These are phyloP conservation scores for Dipodomys stephensi DNA, from an alignment of 2,113 vertebrate species.

Conservation along the genomic window DNA sequence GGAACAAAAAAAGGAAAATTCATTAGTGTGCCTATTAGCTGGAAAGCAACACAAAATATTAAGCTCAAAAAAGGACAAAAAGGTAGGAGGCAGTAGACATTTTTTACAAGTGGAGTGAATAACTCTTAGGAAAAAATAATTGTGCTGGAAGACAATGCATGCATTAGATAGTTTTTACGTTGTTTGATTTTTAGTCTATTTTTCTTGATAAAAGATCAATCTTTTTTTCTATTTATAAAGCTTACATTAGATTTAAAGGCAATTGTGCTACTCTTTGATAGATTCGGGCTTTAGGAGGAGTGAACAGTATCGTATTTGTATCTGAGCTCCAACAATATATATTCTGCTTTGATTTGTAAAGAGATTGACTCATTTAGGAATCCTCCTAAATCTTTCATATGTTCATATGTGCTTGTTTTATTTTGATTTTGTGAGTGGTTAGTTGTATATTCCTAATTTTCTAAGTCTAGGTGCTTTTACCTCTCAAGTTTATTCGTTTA, in stretches of 20 bases:
- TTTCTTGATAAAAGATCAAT: background rate
- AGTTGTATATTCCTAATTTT: background rate
- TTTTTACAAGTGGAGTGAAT: background rate
- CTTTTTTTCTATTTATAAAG: background rate
- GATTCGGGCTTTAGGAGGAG: too few species aligned
- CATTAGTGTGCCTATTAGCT: background rate
- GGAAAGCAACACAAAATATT: background rate
- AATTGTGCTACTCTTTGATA: too few species aligned
- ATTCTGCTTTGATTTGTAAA: background rate
- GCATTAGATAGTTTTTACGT: background rate
- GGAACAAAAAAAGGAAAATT: background rate
- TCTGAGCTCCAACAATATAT: background rate
- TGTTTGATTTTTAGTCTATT: background rate
- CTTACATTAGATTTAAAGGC: too few species aligned
- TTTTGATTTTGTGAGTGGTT: background rate
- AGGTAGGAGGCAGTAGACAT: background rate
- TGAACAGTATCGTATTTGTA: too few species aligned
- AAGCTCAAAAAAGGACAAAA: background rate
- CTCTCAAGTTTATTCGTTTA: background rate
- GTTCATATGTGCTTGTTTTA: background rate
- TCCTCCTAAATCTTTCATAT: background rate
- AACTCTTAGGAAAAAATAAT: background rate
- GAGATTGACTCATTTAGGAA: background rate
- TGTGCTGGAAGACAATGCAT: background rate
- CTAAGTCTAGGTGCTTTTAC: background rate